Base-by-base conservation (phyloP, 2,113 vertebrate species). In the Paramisgurnus dabryanus region DNA sequence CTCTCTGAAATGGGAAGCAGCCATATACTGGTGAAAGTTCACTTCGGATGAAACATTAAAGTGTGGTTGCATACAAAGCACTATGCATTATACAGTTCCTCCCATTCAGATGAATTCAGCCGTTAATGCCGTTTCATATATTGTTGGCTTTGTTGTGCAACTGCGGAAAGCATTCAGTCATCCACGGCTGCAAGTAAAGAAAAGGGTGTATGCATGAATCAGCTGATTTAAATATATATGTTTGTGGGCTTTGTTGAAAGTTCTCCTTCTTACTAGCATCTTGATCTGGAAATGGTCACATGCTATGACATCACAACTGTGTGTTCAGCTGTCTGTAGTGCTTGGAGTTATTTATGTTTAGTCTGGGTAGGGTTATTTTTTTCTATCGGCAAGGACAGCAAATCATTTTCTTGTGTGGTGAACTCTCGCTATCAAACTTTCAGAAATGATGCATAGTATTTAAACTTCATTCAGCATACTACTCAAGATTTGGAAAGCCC, bases 241-340 rank as follows among this genome's bases (percentile, higher is more conserved):
- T 70, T 47, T 22, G 11, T 22, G 41, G 13, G 18, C 17, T 60
- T 55, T 45, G 18, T 15, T 61, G 15, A 43, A 64, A 82, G 73
- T 87, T 80, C 78, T 87, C 47, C 80, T 84, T 76, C 81, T 45
- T 13, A 81, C 65, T 83, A 88, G 86, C 18, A 67, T 78, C 73
- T 63, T 68, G 81, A 89, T 80, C 80, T 75, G 45, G 49, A 34
- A 45, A 22, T 68, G 69, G 55, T 86, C 85, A 86, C 81, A 86
- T 60, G 71, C 55, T 83, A 70, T 1, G 70, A 80, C 74, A 73
- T 67, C 64, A 83, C 80, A 86, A 80, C 88, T 85, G 80, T 85
- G 76, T 66, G 71, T 81, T 86, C 85, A 85, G 82, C 80, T 87
- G 83, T 67, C 53, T 66, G 13, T 40, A 55, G 66, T 81, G 8